Conservation (phyloP, 2,888 invertebrate genomes). For the Cantharis lateralis region DNA sequence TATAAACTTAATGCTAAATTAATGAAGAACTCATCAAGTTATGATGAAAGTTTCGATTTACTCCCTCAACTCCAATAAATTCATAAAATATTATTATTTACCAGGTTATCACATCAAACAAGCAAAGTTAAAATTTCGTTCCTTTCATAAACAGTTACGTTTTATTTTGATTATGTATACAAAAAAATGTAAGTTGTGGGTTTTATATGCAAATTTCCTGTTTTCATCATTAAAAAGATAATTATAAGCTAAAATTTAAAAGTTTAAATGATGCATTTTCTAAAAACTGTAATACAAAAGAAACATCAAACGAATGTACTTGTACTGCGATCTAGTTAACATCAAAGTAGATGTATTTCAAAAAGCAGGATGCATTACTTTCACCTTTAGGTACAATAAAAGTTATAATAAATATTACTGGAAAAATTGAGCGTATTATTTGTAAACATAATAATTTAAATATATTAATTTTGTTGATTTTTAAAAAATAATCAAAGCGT, state of each 20-base stretch:
- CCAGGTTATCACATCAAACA: too few species aligned
- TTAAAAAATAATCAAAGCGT: background rate
- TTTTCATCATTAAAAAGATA: background rate
- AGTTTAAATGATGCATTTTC: background rate
- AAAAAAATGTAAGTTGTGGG: background rate
- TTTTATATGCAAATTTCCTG: background rate
- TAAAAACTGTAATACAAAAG: background rate
- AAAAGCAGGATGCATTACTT: background rate
- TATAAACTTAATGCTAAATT: too few species aligned
- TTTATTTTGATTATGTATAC: background rate
- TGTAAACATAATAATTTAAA: background rate
- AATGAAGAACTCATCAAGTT: too few species aligned
- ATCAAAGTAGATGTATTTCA: background rate
- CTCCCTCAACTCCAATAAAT: too few species aligned
- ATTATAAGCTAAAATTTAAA: background rate
- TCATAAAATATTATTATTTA: too few species aligned
- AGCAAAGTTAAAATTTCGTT: background rate
- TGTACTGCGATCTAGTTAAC: background rate
- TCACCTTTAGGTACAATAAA: background rate
- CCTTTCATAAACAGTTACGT: background rate
- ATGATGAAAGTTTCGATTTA: too few species aligned
- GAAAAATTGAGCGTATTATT: background rate
- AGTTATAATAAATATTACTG: background rate
- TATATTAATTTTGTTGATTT: background rate
- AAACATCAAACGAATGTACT: background rate